phyloP scores from a whole-genome alignment of 53 echinoderm and acorn worm genomes.

The Actinopyga echinites region DNA sequence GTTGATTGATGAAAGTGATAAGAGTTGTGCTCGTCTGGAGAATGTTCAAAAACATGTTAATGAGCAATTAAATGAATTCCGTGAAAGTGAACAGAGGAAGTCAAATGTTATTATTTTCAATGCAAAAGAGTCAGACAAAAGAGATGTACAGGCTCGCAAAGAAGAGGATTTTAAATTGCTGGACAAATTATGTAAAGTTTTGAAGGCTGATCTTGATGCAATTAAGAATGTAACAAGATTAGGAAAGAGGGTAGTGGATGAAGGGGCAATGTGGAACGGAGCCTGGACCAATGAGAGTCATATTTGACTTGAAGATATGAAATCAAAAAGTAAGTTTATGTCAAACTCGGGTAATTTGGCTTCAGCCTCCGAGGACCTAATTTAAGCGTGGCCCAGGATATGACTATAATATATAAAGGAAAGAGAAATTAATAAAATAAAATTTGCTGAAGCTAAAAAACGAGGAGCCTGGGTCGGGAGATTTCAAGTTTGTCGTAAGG shows the following conservation, averaged over 20 bases:
- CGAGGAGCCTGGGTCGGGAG: background rate
- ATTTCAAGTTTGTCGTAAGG: conserved; percentile 24
- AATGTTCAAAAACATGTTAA: background rate
- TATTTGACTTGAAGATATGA: background rate
- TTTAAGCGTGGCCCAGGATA: background rate
- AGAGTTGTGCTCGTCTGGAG: background rate
- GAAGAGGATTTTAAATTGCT: conserved; percentile 2
- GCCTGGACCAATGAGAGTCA: background rate
- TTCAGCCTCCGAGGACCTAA: background rate
- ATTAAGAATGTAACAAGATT: conserved; percentile 3
- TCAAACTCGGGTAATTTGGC: conserved; percentile 1
- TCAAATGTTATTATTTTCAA: conserved; percentile 8
- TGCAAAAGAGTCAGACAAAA: background rate
- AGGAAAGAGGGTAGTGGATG: background rate
- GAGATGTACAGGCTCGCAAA: background rate
- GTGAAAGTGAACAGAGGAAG: conserved; percentile 13
- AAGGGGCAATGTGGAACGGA: background rate
- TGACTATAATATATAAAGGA: conserved; percentile 4
- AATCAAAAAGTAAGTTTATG: conserved; percentile 1
- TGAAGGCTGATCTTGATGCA: background rate
- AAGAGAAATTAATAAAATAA: conserved; percentile 16
- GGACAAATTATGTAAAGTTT: background rate
- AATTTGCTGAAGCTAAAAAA: conserved; percentile 33
- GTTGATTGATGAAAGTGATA: background rate
- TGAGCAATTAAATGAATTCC: background rate